Percentiles rank a stretch among this genome's conserved stretches.
Conservation (phyloP, 2,113 vertebrate species). For the Laticauda colubrina region DNA sequence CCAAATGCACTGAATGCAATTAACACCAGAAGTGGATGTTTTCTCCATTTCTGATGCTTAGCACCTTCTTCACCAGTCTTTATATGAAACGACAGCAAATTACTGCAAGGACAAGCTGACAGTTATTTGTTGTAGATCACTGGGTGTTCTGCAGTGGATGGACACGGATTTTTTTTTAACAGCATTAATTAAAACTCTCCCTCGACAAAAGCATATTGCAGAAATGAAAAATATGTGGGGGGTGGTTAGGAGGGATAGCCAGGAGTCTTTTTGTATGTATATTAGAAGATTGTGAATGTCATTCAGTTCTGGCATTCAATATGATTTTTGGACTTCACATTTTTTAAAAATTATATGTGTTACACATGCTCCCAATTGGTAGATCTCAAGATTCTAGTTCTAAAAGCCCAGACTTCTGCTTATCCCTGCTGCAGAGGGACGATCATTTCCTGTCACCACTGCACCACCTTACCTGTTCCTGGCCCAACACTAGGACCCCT, state of each 20-base stretch:
- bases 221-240: not conserved
- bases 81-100: not conserved
- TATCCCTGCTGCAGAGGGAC: not conserved
- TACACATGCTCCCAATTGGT: not conserved
- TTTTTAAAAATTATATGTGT: not conserved
- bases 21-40: not conserved
- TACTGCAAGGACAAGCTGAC: not conserved
- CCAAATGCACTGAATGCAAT: not conserved
- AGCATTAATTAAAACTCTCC: not conserved
- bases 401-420: not conserved
- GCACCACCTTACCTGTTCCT: conserved; percentile 83
- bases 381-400: not conserved
- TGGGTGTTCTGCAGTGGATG: not conserved
- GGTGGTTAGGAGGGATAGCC: not conserved
- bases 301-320: not conserved
- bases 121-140: not conserved
- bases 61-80: not conserved
- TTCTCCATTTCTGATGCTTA: not conserved
- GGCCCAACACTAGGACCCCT: conserved; percentile 92
- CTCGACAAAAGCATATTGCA: not conserved
- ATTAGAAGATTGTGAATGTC: not conserved
- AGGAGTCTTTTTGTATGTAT: not conserved
- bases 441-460: not conserved
- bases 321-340: not conserved
- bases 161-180: not conserved